phyloP scores from a whole-genome alignment of 1,140 invertebrate species.

The Planococcus citri region DNA sequence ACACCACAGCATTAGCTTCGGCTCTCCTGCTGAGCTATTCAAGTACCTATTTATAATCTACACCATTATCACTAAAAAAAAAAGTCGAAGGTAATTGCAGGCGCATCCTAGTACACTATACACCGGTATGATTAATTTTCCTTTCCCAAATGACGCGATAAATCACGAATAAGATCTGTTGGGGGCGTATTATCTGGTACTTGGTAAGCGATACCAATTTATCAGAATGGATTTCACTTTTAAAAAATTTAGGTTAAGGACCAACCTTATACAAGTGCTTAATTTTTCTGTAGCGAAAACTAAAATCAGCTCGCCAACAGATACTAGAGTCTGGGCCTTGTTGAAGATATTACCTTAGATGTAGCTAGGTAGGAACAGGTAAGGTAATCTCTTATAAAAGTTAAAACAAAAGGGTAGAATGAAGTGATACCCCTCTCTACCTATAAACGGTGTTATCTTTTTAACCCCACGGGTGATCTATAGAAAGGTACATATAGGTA shows the following conservation, averaged over 20 bases:
- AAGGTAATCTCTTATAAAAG: not conserved
- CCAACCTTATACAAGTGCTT: no score
- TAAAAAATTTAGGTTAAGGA: not conserved
- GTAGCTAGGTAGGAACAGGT: no score
- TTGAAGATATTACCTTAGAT: no score
- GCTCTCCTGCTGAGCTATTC: not conserved
- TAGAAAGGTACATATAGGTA: no score
- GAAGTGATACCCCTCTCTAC: not conserved
- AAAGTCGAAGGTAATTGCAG: not conserved
- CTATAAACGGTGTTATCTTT: no score
- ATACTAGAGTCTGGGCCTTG: no score
- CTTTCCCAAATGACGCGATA: not conserved
- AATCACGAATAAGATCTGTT: not conserved
- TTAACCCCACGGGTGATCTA: no score
- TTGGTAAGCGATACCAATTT: not conserved
- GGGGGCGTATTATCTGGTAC: not conserved
- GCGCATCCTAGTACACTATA: no score
- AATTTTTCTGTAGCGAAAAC: not conserved
- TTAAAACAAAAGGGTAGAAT: not conserved
- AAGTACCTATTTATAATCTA: not conserved
- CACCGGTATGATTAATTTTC: not conserved
- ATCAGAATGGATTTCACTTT: constrained; percentile 3
- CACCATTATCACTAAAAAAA: constrained; percentile 6
- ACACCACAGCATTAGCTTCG: not conserved
- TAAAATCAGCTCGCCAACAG: no score